These are phyloP conservation scores for Melanotaenia pygmaea DNA, from an alignment of 2,797 vertebrate species.

Conservation along the genomic window DNA sequence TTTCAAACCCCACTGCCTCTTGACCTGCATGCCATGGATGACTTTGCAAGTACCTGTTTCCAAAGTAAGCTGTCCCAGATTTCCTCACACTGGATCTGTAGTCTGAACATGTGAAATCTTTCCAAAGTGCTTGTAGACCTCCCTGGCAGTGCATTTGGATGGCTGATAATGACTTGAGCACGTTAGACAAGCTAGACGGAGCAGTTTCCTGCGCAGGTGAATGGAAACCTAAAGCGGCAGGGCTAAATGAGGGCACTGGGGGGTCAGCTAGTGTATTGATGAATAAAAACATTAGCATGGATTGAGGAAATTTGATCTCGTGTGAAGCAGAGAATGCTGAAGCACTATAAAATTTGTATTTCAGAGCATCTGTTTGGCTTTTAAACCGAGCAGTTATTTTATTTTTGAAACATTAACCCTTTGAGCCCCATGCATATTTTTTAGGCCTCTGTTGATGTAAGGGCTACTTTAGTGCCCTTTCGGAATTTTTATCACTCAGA, in stretches of 20 bases:
- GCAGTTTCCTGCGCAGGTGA: constrained; percentile 47
- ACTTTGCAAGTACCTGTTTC: constrained; percentile 62
- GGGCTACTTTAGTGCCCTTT: constrained; percentile 23
- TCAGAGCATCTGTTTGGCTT: neutral
- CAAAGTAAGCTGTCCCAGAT: constrained; percentile 28
- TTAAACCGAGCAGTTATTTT: neutral
- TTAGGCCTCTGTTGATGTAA: neutral
- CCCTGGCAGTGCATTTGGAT: constrained; percentile 32
- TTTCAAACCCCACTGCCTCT: constrained; percentile 34
- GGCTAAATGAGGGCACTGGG: constrained; percentile 49
- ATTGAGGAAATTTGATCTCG: constrained; percentile 38
- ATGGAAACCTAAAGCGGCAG: constrained; percentile 49
- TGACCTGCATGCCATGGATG: constrained; percentile 64
- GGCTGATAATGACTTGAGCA: constrained; percentile 56
- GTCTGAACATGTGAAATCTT: constrained; percentile 33
- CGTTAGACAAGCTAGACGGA: constrained; percentile 35
- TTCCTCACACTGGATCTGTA: constrained; percentile 20
- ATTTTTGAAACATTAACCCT: neutral
- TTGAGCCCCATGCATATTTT: too few relatives aligned
- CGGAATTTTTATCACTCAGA: constrained; percentile 36
- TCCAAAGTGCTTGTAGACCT: constrained; percentile 58
- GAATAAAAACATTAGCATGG: constrained; percentile 38
- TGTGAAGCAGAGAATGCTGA: constrained; percentile 22
- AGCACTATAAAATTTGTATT: neutral
- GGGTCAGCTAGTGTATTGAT: constrained; percentile 54